Percentiles rank a stretch among this genome's conserved stretches.
Conservation (phyloP, 2,113 vertebrate genomes). For the Phylloscopus trochiloides region DNA sequence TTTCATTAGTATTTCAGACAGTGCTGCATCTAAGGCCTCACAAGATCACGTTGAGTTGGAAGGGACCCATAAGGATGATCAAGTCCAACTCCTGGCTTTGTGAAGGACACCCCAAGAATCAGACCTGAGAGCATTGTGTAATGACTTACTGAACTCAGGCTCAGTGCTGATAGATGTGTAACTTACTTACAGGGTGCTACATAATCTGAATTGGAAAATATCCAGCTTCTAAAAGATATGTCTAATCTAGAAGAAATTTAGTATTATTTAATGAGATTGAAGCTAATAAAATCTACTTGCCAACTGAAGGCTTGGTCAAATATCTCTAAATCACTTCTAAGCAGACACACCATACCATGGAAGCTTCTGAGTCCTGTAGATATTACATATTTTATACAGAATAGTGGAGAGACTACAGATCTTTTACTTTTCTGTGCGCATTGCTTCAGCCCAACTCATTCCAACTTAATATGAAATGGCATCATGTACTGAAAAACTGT, state of each 20-base stretch:
- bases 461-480: background rate
- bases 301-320: background rate
- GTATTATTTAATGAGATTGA: background rate
- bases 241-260: background rate
- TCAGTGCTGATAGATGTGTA: background rate
- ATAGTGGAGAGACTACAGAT: background rate
- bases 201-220: background rate
- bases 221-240: background rate
- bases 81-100: background rate
- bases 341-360: background rate
- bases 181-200: background rate
- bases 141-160: background rate
- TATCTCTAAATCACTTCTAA: background rate
- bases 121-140: background rate
- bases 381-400: background rate
- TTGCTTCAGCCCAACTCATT: background rate
- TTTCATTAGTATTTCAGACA: background rate
- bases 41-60: background rate
- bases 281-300: background rate
- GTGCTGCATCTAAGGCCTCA: background rate
- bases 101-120: background rate
- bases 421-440: background rate
- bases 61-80: background rate
- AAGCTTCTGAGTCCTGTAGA: background rate
- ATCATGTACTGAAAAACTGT: background rate